Percentiles rank a stretch among this genome's conserved stretches.
Conservation (phyloP, 2,888 invertebrate genomes). For the Tubulanus polymorphus region DNA sequence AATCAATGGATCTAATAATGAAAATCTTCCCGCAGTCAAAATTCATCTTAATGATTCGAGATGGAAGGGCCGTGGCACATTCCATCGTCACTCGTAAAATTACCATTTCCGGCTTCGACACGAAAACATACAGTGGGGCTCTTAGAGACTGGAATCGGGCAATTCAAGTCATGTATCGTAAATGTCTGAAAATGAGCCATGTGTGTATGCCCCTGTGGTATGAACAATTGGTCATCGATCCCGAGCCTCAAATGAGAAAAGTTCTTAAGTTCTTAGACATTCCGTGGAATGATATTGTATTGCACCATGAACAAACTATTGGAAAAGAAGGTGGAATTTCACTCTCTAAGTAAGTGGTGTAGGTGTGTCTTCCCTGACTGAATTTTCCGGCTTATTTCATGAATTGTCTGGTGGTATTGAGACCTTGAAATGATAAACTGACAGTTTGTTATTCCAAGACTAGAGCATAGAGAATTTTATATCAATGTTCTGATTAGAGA, state of each 20-base stretch:
- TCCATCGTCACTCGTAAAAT: conserved; percentile 93
- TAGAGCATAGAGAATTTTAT: too few relatives aligned
- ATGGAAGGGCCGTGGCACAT: conserved; percentile 94
- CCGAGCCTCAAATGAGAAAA: conserved; percentile 77
- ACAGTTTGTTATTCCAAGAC: too few relatives aligned
- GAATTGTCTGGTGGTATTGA: too few relatives aligned
- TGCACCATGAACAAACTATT: conserved; percentile 84
- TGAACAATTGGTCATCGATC: conserved; percentile 92
- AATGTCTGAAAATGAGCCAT: conserved; percentile 60
- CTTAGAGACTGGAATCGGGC: conserved; percentile 94
- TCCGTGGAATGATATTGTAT: conserved; percentile 88
- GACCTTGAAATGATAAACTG: too few relatives aligned
- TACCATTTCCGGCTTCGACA: conserved; percentile 86
- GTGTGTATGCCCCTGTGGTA: conserved; percentile 85
- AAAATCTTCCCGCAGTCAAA: conserved; percentile 98
- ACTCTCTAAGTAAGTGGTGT: conserved; percentile 83
- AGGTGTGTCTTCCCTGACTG: too few relatives aligned
- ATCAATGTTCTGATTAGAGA: too few relatives aligned
- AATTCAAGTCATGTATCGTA: conserved; percentile 85
- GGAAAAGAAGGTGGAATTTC: conserved; percentile 92
- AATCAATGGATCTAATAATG: conserved; percentile 93
- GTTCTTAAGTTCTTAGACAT: conserved; percentile 82
- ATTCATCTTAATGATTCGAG: conserved; percentile 94
- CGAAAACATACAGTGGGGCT: conserved; percentile 82
- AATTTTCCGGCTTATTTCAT: too few relatives aligned